phyloP scores from a whole-genome alignment of 2,888 invertebrate genomes.

The Xestia rhomboidea region DNA sequence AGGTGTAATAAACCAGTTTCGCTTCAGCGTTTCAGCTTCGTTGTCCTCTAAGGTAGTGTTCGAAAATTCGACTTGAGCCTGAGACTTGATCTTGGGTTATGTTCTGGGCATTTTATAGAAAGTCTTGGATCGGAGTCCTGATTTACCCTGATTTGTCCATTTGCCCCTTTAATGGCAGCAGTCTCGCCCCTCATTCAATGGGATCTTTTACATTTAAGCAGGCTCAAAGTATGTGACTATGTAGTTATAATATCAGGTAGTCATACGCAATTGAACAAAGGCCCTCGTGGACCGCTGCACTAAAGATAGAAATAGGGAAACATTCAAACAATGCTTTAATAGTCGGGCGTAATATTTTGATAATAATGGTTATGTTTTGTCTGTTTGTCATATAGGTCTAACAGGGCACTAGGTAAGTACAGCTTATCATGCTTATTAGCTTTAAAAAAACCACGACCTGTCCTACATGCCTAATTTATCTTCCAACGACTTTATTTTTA shows the following conservation, averaged over 20 bases:
- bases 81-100: not conserved
- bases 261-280: constrained; percentile 2
- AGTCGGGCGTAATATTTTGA: constrained; percentile 1
- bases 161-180: not conserved
- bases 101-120: not conserved
- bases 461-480: not conserved
- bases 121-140: not conserved
- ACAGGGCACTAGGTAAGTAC: not conserved
- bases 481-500: not conserved
- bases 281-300: not conserved
- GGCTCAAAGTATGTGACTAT: not conserved
- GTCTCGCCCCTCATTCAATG: not conserved
- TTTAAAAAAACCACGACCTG: not conserved
- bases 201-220: not conserved
- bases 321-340: constrained; percentile 6
- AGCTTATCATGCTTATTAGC: not conserved
- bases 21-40: not conserved
- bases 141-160: not conserved
- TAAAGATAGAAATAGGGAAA: not conserved
- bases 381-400: no score
- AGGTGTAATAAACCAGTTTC: no score
- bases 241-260: constrained; percentile 4
- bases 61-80: not conserved
- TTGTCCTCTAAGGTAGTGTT: constrained; percentile 5
- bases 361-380: not conserved